Evolutionary conservation across 2,888 invertebrate genomes (phyloP), one percentile per base, ranked within the genome.

Genomic region (Antheraea yamamai): DNA sequence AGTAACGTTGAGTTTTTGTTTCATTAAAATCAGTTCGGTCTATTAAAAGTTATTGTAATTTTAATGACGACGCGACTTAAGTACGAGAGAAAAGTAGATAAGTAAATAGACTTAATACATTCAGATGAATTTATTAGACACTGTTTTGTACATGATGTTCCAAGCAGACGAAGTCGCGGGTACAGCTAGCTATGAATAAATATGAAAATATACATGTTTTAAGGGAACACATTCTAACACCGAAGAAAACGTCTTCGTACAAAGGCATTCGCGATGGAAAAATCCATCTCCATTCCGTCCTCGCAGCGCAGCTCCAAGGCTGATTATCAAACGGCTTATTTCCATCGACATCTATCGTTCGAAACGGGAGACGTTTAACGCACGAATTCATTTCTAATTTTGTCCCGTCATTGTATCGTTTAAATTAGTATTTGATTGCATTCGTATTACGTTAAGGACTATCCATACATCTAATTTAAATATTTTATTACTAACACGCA

Each of bases 381-480:
- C 91, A 89, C 87, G 88, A 88, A 82, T 87, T 85, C 88, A 85
- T 90, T 91, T 91, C 91, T 89, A 91, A 93, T 92, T 91, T 89
- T 88, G 39, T 26, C 89, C 47, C 84, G 83, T 87, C 88, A 89
- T 89, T 92, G 89, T 91, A 90, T 88, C 84, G 85, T 83, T 81
- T 85, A 89, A 91, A 91, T 91, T 89, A 88, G 88, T 88, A 88
- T 90, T 91, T 92, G 90, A 91, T 92, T 89, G 88, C 86, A 85
- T 84, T 47, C 84, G 73, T 58, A 72, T 51, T 39, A 55, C 68
- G 55, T 75, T 73, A 73, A 70, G 68, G 73, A 52, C 39, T 30
- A 23, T 55, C 51, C 4, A 20, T 20, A 58, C 20, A n/a, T n/a
- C 71, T 70, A 52, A 52, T 52, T 52, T 52, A 1, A 52, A 52